Percentiles rank a stretch among this genome's conserved stretches.
phyloP scores from a whole-genome alignment of 2,888 invertebrate species.

The Drosophila sordidapex region DNA sequence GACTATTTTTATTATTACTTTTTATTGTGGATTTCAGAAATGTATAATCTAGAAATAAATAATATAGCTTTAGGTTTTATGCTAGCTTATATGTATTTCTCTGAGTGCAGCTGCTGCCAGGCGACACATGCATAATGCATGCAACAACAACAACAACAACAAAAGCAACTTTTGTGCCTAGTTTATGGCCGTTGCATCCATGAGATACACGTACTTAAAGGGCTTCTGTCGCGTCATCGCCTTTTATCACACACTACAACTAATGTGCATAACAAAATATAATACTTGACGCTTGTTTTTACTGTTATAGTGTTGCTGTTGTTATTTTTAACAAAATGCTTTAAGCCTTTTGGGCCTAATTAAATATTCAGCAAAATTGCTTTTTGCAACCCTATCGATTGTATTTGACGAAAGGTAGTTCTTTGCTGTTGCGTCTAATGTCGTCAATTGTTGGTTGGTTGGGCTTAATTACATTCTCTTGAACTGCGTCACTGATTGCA shows the following conservation, averaged over 20 bases:
- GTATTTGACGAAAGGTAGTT: constrained; percentile 51
- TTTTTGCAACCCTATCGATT: constrained; percentile 56
- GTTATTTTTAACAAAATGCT: constrained; percentile 21
- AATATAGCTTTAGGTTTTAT: neutral
- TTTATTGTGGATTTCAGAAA: neutral
- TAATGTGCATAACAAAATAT: constrained; percentile 54
- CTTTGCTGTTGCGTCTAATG: constrained; percentile 33
- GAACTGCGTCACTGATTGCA: constrained; percentile 42
- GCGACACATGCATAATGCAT: constrained; percentile 58
- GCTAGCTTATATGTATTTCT: neutral
- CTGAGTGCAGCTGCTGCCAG: constrained; percentile 22
- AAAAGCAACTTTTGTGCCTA: constrained; percentile 45
- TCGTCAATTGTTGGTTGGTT: constrained; percentile 33
- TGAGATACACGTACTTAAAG: constrained; percentile 64
- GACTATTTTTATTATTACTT: neutral
- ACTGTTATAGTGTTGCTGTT: constrained; percentile 21
- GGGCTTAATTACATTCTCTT: constrained; percentile 50
- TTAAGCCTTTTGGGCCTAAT: constrained; percentile 60
- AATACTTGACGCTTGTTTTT: constrained; percentile 21
- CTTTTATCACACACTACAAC: constrained; percentile 53
- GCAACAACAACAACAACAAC: constrained; percentile 38
- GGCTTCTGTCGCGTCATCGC: constrained; percentile 59
- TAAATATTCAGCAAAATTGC: constrained; percentile 60
- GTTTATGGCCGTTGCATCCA: constrained; percentile 68
- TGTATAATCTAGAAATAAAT: neutral